Evolutionary conservation across 2,113 vertebrate genomes (phyloP).

Genomic region (Myanophis thanlyinensis): DNA sequence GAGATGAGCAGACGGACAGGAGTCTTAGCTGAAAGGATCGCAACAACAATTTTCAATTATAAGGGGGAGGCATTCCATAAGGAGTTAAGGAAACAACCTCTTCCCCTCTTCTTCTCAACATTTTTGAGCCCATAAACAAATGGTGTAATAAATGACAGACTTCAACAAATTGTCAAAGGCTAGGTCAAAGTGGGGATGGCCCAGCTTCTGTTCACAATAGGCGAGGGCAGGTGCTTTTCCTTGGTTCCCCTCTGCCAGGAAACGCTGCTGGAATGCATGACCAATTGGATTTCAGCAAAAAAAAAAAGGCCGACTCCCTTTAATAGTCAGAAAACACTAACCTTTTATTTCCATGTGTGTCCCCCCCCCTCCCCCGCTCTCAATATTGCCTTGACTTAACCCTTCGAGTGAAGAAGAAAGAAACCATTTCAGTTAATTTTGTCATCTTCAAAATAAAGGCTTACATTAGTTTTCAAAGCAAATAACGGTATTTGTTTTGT

Average conservation of each 20-base stretch:
- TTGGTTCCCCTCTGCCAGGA: slow-evolving; percentile 71
- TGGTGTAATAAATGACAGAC: slow-evolving; percentile 73
- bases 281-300: slow-evolving; percentile 78
- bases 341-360: slow-evolving; percentile 69
- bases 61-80: slow-evolving; percentile 44
- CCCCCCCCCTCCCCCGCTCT: not conserved
- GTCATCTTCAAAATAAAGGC: not conserved
- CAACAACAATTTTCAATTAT: slow-evolving; percentile 34
- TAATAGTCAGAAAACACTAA: slow-evolving; percentile 83
- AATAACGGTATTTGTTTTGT: not conserved
- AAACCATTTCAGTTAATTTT: slow-evolving; percentile 26
- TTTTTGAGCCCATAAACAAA: slow-evolving; percentile 52
- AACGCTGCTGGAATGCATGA: slow-evolving; percentile 82
- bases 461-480: not conserved
- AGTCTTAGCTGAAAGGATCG: not conserved
- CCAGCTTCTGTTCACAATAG: slow-evolving; percentile 42
- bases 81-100: slow-evolving; percentile 38
- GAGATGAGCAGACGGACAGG: not conserved
- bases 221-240: slow-evolving; percentile 74
- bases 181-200: slow-evolving; percentile 27
- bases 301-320: slow-evolving; percentile 66
- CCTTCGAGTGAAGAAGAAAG: slow-evolving; percentile 61
- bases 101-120: slow-evolving; percentile 5
- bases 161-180: slow-evolving; percentile 37
- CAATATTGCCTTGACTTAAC: slow-evolving; percentile 65